Percentiles rank a stretch among this genome's conserved stretches.
These are phyloP conservation scores for Tupaia chinensis DNA, from an alignment of 2,113 vertebrate species.

Conservation along the genomic window DNA sequence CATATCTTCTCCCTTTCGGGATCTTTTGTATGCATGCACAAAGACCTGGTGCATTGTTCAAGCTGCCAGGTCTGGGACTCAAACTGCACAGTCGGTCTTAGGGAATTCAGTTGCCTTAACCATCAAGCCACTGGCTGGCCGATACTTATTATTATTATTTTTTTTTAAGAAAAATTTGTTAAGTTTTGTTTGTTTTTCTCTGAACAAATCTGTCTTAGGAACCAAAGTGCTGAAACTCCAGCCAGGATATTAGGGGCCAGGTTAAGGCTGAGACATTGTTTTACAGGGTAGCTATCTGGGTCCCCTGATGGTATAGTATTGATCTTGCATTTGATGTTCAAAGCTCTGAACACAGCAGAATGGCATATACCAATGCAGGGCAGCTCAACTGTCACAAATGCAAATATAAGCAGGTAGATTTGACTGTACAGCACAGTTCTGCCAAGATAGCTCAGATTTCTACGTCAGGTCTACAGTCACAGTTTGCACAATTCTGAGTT, in stretches of 20 bases:
- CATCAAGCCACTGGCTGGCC: no score
- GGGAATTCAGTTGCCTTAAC: no score
- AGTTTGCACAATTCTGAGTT: not conserved
- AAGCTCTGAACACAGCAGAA: not conserved
- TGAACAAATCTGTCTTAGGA: not conserved
- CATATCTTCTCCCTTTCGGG: no score
- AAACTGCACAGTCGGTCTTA: no score
- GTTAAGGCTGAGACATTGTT: not conserved
- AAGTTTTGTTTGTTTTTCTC: not conserved
- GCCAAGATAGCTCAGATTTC: slow-evolving; percentile 39
- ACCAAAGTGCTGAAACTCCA: not conserved
- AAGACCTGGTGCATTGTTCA: no score
- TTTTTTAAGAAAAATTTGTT: not conserved
- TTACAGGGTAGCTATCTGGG: not conserved
- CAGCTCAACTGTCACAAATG: slow-evolving; percentile 47
- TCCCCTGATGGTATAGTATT: not conserved
- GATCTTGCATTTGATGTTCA: not conserved
- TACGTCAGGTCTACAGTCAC: not conserved
- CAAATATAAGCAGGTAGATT: slow-evolving; percentile 26
- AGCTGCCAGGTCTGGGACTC: no score
- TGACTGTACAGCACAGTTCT: not conserved
- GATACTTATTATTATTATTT: no score
- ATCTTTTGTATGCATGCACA: no score
- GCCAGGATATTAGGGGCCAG: not conserved
- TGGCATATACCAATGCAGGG: not conserved